A percentile compares a stretch with the other conserved stretches of the same genome.
Conservation (phyloP, 2,113 vertebrate species). For the Rhombomys opimus region DNA sequence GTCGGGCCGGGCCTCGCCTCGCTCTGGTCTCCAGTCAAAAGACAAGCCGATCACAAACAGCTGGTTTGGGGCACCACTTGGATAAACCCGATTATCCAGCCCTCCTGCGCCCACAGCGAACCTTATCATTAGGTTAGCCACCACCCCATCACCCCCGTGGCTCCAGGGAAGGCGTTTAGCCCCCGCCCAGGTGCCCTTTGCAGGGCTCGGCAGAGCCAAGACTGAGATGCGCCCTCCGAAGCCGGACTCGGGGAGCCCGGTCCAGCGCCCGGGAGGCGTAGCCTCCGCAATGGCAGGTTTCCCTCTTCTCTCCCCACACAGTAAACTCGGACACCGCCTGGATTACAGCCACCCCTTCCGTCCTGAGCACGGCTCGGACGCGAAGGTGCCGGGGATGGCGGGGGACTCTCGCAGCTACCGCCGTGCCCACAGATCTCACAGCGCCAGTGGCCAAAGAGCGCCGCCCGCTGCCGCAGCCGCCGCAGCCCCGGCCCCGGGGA, state of each 20-base stretch:
- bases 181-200: neutral
- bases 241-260: neutral
- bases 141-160: neutral
- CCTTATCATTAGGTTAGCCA: constrained; percentile 3
- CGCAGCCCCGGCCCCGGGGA: neutral
- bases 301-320: neutral
- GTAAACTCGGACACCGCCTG: constrained; percentile 10
- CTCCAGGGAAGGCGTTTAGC: neutral
- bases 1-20: neutral
- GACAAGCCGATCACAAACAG: constrained; percentile 10
- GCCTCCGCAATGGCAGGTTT: neutral
- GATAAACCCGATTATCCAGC: constrained; percentile 59
- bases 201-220: neutral
- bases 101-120: neutral
- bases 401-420: neutral
- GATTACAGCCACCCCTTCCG: neutral
- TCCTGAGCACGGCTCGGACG: neutral
- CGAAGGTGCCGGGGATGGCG: neutral
- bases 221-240: neutral
- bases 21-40: neutral
- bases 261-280: neutral
- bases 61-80: constrained; percentile 36
- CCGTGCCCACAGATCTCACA: neutral
- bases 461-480: neutral
- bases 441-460: neutral